A percentile compares a stretch with the other conserved stretches of the same genome.
phyloP scores from a whole-genome alignment of 2,888 invertebrate species.

The Leptothorax acervorum region DNA sequence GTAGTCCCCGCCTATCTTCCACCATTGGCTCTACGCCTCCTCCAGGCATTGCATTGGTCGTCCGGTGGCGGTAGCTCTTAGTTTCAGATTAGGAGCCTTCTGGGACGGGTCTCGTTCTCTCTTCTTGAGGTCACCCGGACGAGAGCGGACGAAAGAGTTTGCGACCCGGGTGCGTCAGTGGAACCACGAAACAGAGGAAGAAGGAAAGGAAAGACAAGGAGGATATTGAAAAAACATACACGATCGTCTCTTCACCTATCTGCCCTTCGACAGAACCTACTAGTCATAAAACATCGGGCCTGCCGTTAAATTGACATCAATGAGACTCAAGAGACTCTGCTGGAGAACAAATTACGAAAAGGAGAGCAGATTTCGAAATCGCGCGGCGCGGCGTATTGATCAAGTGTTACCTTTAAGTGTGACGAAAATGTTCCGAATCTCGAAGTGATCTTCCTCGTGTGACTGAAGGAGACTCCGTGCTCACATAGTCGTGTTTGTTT shows the following conservation, averaged over 20 bases:
- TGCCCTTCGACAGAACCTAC: not conserved
- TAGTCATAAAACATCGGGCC: slow-evolving; percentile 1
- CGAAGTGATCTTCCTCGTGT: slow-evolving; percentile 45
- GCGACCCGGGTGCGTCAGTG: slow-evolving; percentile 54
- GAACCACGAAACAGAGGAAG: slow-evolving; percentile 46
- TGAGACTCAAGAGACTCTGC: slow-evolving; percentile 41
- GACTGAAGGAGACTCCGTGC: slow-evolving; percentile 44
- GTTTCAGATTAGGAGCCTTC: slow-evolving; percentile 86
- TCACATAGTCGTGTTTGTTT: slow-evolving; percentile 33
- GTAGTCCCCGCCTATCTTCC: slow-evolving; percentile 79
- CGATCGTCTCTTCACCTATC: not conserved
- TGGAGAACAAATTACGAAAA: slow-evolving; percentile 30
- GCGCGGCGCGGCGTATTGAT: slow-evolving; percentile 36
- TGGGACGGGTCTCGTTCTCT: slow-evolving; percentile 85
- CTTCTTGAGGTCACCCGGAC: slow-evolving; percentile 73
- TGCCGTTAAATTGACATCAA: slow-evolving; percentile 16
- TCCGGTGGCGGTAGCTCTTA: slow-evolving; percentile 83
- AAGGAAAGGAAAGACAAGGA: slow-evolving; percentile 8
- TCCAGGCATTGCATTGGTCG: slow-evolving; percentile 84
- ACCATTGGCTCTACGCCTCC: slow-evolving; percentile 81
- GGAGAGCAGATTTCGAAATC: not conserved
- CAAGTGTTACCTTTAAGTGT: slow-evolving; percentile 48
- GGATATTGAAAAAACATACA: slow-evolving; percentile 16
- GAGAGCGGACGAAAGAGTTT: slow-evolving; percentile 59
- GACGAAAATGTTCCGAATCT: slow-evolving; percentile 41